Evolutionary conservation across 2,888 invertebrate species (phyloP).

Genomic region (Argyra leucocephala): DNA sequence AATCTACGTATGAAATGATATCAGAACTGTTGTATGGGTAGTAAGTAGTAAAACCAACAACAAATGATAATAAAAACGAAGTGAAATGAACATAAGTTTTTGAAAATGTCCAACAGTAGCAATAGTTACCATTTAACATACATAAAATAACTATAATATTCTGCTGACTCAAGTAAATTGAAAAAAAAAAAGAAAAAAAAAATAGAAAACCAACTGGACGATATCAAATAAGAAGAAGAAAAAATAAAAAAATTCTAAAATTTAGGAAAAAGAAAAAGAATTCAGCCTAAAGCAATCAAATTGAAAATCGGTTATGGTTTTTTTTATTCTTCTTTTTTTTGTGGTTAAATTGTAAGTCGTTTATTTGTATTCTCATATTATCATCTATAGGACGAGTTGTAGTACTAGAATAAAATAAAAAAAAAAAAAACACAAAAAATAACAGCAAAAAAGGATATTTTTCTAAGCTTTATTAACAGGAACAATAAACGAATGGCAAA

Average conservation of each 20-base stretch:
- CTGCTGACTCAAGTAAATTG: no score
- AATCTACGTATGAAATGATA: neutral
- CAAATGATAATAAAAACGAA: neutral
- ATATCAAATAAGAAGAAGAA: no score
- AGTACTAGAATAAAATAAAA: no score
- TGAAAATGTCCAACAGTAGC: neutral
- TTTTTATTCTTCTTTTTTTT: no score
- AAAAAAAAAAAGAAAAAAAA: neutral
- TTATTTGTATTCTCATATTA: neutral
- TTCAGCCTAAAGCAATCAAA: neutral
- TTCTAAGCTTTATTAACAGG: neutral
- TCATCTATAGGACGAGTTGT: neutral
- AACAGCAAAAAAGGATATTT: neutral
- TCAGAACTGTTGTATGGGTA: no score
- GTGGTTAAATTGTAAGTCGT: constrained; percentile 2
- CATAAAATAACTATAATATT: neutral
- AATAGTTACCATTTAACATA: neutral
- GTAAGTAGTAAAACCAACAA: neutral
- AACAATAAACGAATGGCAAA: constrained; percentile 1
- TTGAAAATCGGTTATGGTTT: neutral
- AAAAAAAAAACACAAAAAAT: no score
- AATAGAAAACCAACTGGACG: neutral
- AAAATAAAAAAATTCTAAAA: neutral
- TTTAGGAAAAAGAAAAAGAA: neutral
- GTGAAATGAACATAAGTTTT: neutral